Evolutionary conservation across 2,797 vertebrate species (phyloP).

Genomic region (Manis javanica): DNA sequence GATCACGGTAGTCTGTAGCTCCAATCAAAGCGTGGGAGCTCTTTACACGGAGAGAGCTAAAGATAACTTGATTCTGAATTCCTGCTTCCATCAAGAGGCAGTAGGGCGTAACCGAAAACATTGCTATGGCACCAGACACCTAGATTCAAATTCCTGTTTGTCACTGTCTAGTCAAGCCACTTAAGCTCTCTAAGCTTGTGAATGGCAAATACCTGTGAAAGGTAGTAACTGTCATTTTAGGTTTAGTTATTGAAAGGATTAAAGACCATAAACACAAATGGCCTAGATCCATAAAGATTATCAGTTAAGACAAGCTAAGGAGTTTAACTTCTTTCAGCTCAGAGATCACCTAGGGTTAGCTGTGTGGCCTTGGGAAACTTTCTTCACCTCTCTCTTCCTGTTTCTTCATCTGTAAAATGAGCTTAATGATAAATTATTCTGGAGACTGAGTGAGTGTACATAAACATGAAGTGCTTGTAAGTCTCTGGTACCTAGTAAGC

Average conservation of each 20-base stretch:
- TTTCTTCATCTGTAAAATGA: constrained; percentile 14
- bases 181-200: neutral
- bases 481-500: neutral
- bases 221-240: neutral
- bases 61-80: neutral
- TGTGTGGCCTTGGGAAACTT: neutral
- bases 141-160: neutral
- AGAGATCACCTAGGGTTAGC: neutral
- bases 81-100: neutral
- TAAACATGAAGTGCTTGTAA: neutral
- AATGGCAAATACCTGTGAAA: neutral
- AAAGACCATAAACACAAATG: neutral
- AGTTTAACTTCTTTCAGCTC: neutral
- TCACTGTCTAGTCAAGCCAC: neutral
- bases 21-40: neutral
- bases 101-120: neutral
- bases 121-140: neutral
- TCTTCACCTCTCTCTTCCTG: neutral
- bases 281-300: neutral
- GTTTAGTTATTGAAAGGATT: neutral
- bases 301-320: neutral
- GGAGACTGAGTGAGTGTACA: neutral
- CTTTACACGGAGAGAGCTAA: neutral
- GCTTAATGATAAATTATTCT: neutral
- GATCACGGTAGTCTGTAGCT: neutral